Evolutionary conservation across 2,797 vertebrate genomes (phyloP), one percentile per base, ranked within the genome.

Genomic region (Lateolabrax maculatus): DNA sequence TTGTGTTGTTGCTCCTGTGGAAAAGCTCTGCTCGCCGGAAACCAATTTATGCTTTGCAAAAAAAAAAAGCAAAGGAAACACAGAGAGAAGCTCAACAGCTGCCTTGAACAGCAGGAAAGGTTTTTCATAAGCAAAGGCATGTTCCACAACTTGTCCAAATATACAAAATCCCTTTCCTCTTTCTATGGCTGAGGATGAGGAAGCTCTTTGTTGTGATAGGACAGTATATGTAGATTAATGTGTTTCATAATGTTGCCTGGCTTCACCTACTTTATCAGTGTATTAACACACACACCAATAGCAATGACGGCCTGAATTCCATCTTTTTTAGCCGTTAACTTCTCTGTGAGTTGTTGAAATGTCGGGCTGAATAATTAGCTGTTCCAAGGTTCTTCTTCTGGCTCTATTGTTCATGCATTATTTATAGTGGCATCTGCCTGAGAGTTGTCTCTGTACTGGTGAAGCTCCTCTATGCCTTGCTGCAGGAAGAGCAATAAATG

Each of bases 351-450:
- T 87, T 80, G 84, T 87, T 88, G 85, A 93, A 93, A 93, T 93
- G 89, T 93, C 84, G 79, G 86, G 69, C 87, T 90, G 91, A 93
- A 95, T 94, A 94, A 94, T 95, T 94, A 93, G 91, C 87, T 58
- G 75, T 91, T 92, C 84, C 90, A 83, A 89, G 86, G 85, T 91
- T 93, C 89, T 87, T 90, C 87, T 92, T 90, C 90, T 90, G 89
- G 89, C 83, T 90, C 85, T 86, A 84, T 92, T 90, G 84, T 91
- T 90, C 78, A 92, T 95, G 91, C 92, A 94, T 95, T 94, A 94
- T 95, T 94, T 92, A 94, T 94, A 77, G 75, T 91, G 89, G 92
- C 92, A 94, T 94, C 92, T 92, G 92, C 88, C 90, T 90, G 91
- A 90, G 89, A 90, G 90, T 90, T 63, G 88, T 88, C 77, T 92